Conservation (phyloP, 2,888 invertebrate species). For the Melinaea marsaeus region DNA sequence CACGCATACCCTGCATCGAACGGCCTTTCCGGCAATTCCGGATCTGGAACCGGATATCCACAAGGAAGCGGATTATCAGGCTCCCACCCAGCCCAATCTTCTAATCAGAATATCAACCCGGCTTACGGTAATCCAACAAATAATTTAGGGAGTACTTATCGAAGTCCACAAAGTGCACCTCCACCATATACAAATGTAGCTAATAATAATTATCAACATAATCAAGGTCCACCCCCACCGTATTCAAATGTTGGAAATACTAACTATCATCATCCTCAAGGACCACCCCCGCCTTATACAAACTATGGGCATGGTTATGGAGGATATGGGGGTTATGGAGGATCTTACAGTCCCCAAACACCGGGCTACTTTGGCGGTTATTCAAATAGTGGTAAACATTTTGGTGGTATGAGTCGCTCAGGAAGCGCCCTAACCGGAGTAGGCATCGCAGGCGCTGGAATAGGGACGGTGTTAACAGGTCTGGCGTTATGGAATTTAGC, state of each 20-base stretch:
- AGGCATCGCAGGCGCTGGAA: constrained; percentile 69
- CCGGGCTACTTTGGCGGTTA: constrained; percentile 68
- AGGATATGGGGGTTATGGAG: constrained; percentile 47
- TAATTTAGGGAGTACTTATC: constrained; percentile 47
- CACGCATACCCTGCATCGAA: constrained; percentile 61
- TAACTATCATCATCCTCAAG: constrained; percentile 54
- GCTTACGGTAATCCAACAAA: constrained; percentile 38
- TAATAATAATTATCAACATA: constrained; percentile 47
- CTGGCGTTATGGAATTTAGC: constrained; percentile 74
- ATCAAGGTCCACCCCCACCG: constrained; percentile 54
- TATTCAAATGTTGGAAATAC: constrained; percentile 51
- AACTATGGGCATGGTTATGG: constrained; percentile 47
- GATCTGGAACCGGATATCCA: constrained; percentile 39
- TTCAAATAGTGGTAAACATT: constrained; percentile 48
- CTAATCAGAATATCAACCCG: constrained; percentile 44
- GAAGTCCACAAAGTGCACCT: constrained; percentile 53
- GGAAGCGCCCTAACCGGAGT: constrained; percentile 61
- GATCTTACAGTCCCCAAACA: constrained; percentile 51
- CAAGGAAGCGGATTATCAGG: constrained; percentile 37
- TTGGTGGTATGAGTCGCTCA: constrained; percentile 56
- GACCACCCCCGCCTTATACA: constrained; percentile 58
- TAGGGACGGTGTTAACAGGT: constrained; percentile 70
- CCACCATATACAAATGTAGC: constrained; percentile 49
- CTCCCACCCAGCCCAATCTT: constrained; percentile 50
- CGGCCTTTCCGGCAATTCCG: constrained; percentile 56